Conservation (phyloP, 2,797 vertebrate species). For the Galago senegalensis region DNA sequence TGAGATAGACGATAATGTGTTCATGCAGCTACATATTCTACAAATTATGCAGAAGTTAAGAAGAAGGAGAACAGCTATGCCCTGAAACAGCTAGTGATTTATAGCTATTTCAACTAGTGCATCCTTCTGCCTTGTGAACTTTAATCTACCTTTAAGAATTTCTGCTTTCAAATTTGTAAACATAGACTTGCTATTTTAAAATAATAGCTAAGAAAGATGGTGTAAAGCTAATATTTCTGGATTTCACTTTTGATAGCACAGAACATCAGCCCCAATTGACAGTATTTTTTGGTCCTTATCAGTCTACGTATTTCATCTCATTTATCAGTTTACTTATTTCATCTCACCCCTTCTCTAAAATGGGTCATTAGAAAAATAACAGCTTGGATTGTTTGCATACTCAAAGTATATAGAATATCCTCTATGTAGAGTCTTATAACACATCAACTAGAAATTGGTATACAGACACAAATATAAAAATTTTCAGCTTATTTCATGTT, state of each 20-base stretch:
- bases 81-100: constrained; percentile 31
- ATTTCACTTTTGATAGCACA: constrained; percentile 25
- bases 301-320: not conserved
- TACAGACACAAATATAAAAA: constrained; percentile 32
- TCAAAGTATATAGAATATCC: not conserved
- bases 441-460: not conserved
- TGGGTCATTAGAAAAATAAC: not conserved
- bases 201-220: not conserved
- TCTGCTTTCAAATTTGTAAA: constrained; percentile 18
- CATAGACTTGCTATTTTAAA: constrained; percentile 29
- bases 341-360: not conserved
- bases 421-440: constrained; percentile 37
- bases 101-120: constrained; percentile 59
- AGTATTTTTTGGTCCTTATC: not conserved
- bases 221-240: not conserved
- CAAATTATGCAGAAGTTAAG: constrained; percentile 63
- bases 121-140: constrained; percentile 43
- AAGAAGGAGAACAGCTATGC: not conserved
- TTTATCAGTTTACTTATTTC: not conserved
- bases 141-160: constrained; percentile 33
- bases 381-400: not conserved
- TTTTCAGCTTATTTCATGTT: constrained; percentile 50
- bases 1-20: constrained; percentile 71
- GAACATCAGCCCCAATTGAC: not conserved
- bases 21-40: constrained; percentile 33